Evolutionary conservation across 2,113 vertebrate species (phyloP), one percentile per base, ranked within the genome.

Genomic region (Pteruthius melanotis): DNA sequence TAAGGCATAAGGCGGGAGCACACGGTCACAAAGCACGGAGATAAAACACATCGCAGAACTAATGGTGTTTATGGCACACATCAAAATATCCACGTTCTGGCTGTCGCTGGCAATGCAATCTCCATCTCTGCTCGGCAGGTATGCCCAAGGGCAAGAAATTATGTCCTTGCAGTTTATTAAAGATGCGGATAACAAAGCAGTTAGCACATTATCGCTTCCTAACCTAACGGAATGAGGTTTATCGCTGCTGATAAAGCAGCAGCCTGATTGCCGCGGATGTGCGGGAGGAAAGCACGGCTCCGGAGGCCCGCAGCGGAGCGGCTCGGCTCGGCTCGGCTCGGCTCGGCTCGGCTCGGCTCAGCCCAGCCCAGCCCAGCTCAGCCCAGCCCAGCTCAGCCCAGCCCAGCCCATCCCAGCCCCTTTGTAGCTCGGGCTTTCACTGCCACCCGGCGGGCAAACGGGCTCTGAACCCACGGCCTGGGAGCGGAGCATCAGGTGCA

Each of bases 401-500:
- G 4, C n/a, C 6, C 30, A 4, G 3, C 33, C 3, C 26, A 19
- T 1, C 33, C 3, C 39, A n/a, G 1, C 45, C 56, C 35, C 16
- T 9, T 1, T 0, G 20, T 79, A 18, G 23, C 49, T 4, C 56
- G 83, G 87, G 63, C 91, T 86, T 26, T 5, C 82, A 88, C 65
- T 88, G 96, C 96, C 96, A 70, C 89, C 96, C 74, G 24, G 80
- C 56, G 96, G 96, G 30, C 68, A 14, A 7, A 26, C 10, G 5
- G 21, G 31, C 21, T 18, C 50, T 1, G 44, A 2, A 2, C 5
- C 13, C 26, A 0, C 35, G 6, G 27, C 0, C 10, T 1, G 2
- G 4, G 3, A 17, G 5, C 0, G 30, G 0, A 0, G 15, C 39
- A 1, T 5, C 45, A 2, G 8, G 3, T 2, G 18, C 39, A 0